Conservation (phyloP, 2,113 vertebrate genomes). For the Corvus moneduloides region DNA sequence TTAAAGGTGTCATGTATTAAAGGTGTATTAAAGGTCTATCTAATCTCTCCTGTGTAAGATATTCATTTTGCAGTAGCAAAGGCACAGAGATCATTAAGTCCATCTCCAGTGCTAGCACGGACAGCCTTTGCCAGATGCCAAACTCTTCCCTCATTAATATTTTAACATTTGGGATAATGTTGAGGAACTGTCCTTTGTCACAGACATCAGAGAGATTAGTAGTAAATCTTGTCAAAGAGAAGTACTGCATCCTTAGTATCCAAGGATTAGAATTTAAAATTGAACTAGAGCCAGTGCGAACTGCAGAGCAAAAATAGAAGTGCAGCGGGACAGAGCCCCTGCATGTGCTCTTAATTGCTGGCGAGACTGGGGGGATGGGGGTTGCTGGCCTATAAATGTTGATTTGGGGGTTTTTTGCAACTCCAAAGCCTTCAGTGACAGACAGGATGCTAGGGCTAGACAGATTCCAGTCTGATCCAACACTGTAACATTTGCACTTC, state of each 20-base stretch:
- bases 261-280: not conserved
- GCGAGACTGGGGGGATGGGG: not conserved
- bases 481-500: not conserved
- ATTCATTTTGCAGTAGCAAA: constrained; percentile 21
- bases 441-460: not conserved
- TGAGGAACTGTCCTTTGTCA: constrained; percentile 22
- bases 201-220: not conserved
- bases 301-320: not conserved
- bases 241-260: not conserved
- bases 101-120: not conserved
- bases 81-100: constrained; percentile 42
- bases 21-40: not conserved
- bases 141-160: constrained; percentile 42
- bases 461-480: not conserved
- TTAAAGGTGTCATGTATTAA: constrained; percentile 1
- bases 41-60: constrained; percentile 39
- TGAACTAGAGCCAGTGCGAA: not conserved
- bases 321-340: not conserved
- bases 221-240: constrained; percentile 38
- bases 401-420: not conserved
- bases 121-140: not conserved
- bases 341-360: accelerated
- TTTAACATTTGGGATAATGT: constrained; percentile 1
- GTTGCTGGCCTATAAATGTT: not conserved
- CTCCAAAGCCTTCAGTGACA: not conserved